Evolutionary conservation across 1,140 invertebrate species (phyloP), one percentile per base, ranked within the genome.

Genomic region (Melanaphis sacchari): DNA sequence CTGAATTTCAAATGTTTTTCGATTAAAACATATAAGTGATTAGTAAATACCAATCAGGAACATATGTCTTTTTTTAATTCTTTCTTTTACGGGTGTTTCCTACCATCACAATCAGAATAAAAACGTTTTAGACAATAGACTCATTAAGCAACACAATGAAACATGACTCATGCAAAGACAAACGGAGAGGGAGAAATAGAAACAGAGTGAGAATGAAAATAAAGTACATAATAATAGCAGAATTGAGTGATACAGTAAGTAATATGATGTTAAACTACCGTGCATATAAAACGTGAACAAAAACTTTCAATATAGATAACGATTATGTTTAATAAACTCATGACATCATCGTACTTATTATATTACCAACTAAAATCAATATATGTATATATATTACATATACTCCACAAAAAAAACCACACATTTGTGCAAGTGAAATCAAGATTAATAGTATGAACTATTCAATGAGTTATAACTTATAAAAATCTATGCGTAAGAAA

Each of bases 71-170:
- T 40, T 59, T 90, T 90, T 66, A 18, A 18, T 38, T 54, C 85
- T 36, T 52, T 90, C 88, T 66, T 41, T 31, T n/a, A 66, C 40
- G 38, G 4, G 38, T 40, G 52, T 66, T 88, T 36, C 46, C 31
- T 90, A 59, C 52, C 38, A 41, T 59, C 89, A 66, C 52, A 40
- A 90, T 38, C 54, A 54, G 24, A 90, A 90, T 66, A 66, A 59
- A 59, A 90, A 90, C 54, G 54, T 90, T 59, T 90, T 40, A 90
- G 54, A 90, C 89, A 90, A 90, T 90, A 43, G 38, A 66, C 89
- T 90, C 89, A 43, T 90, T 90, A 90, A 59, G 52, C 24, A 38
- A 21, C 38, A 66, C 54, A 66, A 66, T 90, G 26, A 90, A 66
- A 66, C 7, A 43, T 66, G 89, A 90, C 38, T 90, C 52, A 90